Percentiles rank a stretch among this genome's conserved stretches.
Evolutionary conservation across 1,140 invertebrate genomes (phyloP).

Genomic region (Pogonomyrmex californicus): DNA sequence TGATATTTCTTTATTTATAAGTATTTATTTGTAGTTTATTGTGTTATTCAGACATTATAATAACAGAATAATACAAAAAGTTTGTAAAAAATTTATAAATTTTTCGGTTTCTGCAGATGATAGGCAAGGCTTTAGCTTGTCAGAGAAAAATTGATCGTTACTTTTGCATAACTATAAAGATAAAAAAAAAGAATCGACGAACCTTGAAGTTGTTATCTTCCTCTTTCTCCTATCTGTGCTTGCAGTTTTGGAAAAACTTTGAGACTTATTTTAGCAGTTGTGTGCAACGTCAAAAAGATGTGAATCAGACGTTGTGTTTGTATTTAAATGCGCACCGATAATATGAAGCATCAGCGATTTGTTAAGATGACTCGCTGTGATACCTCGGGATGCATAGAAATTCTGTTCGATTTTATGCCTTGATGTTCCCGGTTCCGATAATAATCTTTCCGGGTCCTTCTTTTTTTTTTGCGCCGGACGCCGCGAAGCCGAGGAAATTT

Average conservation of each 20-base stretch:
- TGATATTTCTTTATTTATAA: too few relatives aligned
- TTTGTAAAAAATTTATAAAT: too few relatives aligned
- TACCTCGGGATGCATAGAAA: slow-evolving; percentile 59
- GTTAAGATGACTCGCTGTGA: slow-evolving; percentile 78
- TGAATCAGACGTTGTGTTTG: neutral
- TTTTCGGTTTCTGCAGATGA: too few relatives aligned
- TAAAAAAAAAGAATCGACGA: too few relatives aligned
- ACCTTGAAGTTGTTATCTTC: too few relatives aligned
- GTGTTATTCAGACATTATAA: too few relatives aligned
- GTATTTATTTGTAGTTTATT: too few relatives aligned
- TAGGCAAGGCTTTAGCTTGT: too few relatives aligned
- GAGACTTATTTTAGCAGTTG: neutral
- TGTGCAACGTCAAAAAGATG: neutral
- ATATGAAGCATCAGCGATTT: slow-evolving; percentile 71
- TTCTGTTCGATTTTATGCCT: slow-evolving; percentile 67
- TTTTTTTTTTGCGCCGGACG: neutral
- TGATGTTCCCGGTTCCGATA: slow-evolving; percentile 62
- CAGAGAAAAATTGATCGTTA: too few relatives aligned
- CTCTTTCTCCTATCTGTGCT: too few relatives aligned
- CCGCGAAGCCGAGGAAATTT: slow-evolving; percentile 69
- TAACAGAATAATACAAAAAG: too few relatives aligned
- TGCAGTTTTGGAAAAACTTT: neutral
- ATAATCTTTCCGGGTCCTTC: slow-evolving; percentile 57
- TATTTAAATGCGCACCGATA: neutral
- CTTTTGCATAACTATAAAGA: too few relatives aligned